These are phyloP conservation scores for Globodera rostochiensis DNA, from an alignment of 1,140 invertebrate genomes.

Conservation along the genomic window DNA sequence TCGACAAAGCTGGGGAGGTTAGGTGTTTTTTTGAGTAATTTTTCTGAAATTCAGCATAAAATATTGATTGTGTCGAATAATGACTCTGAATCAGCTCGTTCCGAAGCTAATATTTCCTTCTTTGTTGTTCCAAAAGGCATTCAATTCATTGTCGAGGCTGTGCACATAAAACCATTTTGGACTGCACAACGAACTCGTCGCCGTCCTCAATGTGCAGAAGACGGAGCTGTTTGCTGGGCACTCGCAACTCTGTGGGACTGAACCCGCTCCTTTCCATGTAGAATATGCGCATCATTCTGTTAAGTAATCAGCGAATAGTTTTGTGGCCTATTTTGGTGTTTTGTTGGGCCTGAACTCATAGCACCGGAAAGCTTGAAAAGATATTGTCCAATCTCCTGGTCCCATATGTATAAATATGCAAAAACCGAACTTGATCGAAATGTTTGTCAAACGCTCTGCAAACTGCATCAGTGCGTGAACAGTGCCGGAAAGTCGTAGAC, in stretches of 20 bases:
- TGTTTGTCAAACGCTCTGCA: slow-evolving; percentile 23
- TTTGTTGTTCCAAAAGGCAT: background rate
- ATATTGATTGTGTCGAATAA: too few relatives aligned
- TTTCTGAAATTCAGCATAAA: too few relatives aligned
- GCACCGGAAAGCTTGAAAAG: too few relatives aligned
- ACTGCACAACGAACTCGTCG: slow-evolving; percentile 35
- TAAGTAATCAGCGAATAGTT: background rate
- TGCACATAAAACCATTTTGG: slow-evolving; percentile 10
- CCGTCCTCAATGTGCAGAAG: slow-evolving; percentile 39
- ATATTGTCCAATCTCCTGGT: too few relatives aligned
- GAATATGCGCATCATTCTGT: slow-evolving; percentile 26
- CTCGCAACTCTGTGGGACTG: slow-evolving; percentile 36
- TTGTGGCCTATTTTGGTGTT: background rate
- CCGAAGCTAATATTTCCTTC: too few relatives aligned
- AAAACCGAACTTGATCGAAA: slow-evolving; percentile 28
- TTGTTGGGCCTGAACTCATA: too few relatives aligned
- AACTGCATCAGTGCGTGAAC: slow-evolving; percentile 36
- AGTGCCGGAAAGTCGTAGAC: slow-evolving; percentile 27
- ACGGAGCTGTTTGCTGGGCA: slow-evolving; percentile 28
- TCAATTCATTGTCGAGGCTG: background rate
- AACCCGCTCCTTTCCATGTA: slow-evolving; percentile 21
- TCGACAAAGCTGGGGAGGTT: too few relatives aligned
- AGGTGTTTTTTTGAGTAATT: too few relatives aligned
- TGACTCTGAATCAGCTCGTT: too few relatives aligned
- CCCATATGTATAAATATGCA: background rate